Conservation (phyloP, 92 coral and sea anemone species). For the Siderastrea siderea region DNA sequence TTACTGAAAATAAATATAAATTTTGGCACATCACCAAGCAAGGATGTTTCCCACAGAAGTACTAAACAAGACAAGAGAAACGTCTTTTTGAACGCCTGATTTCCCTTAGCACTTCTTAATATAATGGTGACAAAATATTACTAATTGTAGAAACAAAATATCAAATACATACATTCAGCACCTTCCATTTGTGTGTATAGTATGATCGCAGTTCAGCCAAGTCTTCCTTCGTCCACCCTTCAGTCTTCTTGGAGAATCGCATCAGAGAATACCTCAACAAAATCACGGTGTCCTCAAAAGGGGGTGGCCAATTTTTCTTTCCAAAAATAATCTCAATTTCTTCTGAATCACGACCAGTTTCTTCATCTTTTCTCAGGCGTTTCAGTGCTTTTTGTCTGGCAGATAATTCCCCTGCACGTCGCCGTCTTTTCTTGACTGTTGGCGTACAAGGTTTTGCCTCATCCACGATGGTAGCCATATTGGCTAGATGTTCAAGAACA, state of each 20-base stretch:
- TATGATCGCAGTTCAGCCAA: neutral
- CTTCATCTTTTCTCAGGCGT: neutral
- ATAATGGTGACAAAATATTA: neutral
- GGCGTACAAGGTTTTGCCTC: neutral
- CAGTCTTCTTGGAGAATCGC: neutral
- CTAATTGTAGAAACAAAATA: too few species aligned
- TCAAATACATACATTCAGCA: too few species aligned
- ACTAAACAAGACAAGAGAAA: too few species aligned
- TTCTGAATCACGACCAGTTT: neutral
- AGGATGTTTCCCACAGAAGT: too few species aligned
- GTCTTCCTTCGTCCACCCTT: neutral
- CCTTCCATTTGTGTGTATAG: neutral
- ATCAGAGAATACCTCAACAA: neutral
- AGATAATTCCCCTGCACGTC: neutral
- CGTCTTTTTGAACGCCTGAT: too few species aligned
- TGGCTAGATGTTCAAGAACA: neutral
- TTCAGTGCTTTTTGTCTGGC: neutral
- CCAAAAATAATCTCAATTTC: neutral
- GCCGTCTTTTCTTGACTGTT: neutral
- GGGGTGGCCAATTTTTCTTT: conserved; percentile 1
- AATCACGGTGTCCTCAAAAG: neutral
- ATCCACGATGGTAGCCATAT: neutral
- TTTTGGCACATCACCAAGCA: too few species aligned
- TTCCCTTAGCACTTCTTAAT: too few species aligned
- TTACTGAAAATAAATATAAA: too few species aligned